phyloP scores from a whole-genome alignment of 2,888 invertebrate genomes.

The Ecdyonurus torrentis region DNA sequence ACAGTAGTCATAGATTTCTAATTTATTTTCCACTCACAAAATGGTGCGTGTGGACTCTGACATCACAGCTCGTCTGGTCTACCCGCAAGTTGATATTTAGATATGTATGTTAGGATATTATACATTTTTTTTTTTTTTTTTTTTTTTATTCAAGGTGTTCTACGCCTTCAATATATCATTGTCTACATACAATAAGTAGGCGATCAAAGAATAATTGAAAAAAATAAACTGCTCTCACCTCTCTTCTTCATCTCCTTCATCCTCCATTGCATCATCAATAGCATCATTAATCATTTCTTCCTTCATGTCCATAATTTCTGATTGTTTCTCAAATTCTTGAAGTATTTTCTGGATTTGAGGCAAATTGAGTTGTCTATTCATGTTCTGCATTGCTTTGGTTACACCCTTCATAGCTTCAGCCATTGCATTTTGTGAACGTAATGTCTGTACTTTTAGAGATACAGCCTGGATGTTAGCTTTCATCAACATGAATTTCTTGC shows the following conservation, averaged over 20 bases:
- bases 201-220: neutral
- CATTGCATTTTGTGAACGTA: conserved; percentile 98
- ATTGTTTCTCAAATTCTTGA: conserved; percentile 97
- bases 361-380: conserved; percentile 93
- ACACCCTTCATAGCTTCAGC: conserved; percentile 99
- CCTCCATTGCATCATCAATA: conserved; percentile 99
- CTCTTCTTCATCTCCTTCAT: conserved; percentile 95
- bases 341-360: conserved; percentile 97
- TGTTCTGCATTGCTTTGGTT: conserved; percentile 93
- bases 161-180: too few species aligned
- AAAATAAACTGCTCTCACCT: conserved; percentile 42
- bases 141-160: neutral
- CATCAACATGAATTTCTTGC: conserved; percentile 98
- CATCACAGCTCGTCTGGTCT: too few species aligned
- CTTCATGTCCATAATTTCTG: conserved; percentile 99
- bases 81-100: too few species aligned
- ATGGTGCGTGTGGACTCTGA: too few species aligned
- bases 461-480: conserved; percentile 98
- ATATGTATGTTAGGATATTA: too few species aligned
- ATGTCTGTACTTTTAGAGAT: conserved; percentile 90
- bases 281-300: conserved; percentile 99
- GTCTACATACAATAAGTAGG: too few species aligned
- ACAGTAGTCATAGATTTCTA: too few species aligned
- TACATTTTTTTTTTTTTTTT: conserved; percentile 1
- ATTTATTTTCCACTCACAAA: too few species aligned